A percentile compares a stretch with the other conserved stretches of the same genome.
phyloP scores from a whole-genome alignment of 2,888 invertebrate genomes.

The Drymonia ruficornis region DNA sequence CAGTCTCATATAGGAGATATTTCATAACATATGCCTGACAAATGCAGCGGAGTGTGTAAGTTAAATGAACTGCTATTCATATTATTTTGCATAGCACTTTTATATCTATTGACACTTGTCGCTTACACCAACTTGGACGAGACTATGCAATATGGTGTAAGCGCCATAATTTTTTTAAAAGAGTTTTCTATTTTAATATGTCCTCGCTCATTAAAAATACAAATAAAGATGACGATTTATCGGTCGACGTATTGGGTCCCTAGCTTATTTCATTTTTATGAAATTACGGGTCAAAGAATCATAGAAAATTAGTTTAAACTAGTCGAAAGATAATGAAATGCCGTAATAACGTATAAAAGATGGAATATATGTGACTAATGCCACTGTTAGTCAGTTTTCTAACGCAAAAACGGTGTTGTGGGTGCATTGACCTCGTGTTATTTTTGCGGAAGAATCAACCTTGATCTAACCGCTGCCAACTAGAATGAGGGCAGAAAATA shows the following conservation, averaged over 20 bases:
- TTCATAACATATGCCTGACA: conserved; percentile 19
- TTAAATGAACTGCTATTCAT: conserved; percentile 9
- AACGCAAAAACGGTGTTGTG: conserved; percentile 5
- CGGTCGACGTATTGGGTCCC: too few species aligned
- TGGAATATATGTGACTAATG: conserved; percentile 30
- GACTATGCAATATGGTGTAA: too few species aligned
- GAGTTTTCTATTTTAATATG: too few species aligned
- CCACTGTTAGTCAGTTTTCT: conserved; percentile 23
- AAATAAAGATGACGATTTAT: too few species aligned
- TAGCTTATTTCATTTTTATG: too few species aligned
- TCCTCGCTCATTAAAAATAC: too few species aligned
- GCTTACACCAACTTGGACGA: neutral
- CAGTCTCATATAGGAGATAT: neutral
- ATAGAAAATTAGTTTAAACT: neutral
- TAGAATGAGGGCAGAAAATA: too few species aligned
- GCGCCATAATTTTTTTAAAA: too few species aligned
- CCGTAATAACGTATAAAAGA: conserved; percentile 5
- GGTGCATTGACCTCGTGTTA: neutral
- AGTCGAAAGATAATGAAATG: neutral
- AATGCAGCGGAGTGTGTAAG: conserved; percentile 20
- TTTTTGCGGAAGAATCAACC: neutral
- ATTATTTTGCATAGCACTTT: neutral
- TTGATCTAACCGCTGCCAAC: neutral
- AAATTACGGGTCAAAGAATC: neutral
- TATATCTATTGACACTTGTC: neutral